These are phyloP conservation scores for Drosophila insularis DNA, from an alignment of 1,140 invertebrate species.

Conservation along the genomic window DNA sequence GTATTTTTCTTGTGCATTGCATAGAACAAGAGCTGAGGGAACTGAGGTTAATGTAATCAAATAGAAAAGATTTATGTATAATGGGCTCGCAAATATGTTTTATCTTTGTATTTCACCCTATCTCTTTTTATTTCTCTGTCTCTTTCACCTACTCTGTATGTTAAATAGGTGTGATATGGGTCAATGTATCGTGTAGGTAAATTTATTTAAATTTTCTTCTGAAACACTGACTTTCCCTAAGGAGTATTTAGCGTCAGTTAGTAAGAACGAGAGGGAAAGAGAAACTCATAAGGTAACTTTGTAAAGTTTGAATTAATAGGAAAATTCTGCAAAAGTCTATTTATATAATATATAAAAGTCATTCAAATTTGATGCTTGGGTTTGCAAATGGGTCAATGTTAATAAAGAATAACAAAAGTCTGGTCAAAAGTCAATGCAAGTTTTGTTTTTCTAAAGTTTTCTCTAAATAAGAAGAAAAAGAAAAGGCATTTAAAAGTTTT, in stretches of 20 bases:
- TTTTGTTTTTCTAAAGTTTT: too few species aligned
- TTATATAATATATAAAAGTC: background rate
- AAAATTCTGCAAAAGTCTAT: background rate
- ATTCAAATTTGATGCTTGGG: too few species aligned
- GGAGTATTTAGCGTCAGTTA: constrained; percentile 18
- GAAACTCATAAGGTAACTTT: too few species aligned
- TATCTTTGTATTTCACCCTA: background rate
- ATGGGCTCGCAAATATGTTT: constrained; percentile 37
- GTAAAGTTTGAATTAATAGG: background rate
- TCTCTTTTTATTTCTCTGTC: too few species aligned
- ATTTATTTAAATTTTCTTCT: constrained; percentile 34
- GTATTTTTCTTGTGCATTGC: constrained; percentile 36
- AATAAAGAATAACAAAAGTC: too few species aligned
- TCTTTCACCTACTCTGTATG: background rate
- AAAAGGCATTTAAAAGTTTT: too few species aligned
- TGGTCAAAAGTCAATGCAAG: too few species aligned
- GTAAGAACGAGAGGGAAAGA: too few species aligned
- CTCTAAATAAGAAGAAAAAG: too few species aligned
- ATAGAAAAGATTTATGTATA: constrained; percentile 54
- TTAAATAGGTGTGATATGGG: constrained; percentile 32
- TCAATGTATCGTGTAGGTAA: constrained; percentile 21
- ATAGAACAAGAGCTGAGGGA: constrained; percentile 8
- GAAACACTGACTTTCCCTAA: background rate
- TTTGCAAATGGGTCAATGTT: too few species aligned
- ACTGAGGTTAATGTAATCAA: constrained; percentile 54